Evolutionary conservation across 2,797 vertebrate species (phyloP).

Genomic region (Anniella stebbinsi): DNA sequence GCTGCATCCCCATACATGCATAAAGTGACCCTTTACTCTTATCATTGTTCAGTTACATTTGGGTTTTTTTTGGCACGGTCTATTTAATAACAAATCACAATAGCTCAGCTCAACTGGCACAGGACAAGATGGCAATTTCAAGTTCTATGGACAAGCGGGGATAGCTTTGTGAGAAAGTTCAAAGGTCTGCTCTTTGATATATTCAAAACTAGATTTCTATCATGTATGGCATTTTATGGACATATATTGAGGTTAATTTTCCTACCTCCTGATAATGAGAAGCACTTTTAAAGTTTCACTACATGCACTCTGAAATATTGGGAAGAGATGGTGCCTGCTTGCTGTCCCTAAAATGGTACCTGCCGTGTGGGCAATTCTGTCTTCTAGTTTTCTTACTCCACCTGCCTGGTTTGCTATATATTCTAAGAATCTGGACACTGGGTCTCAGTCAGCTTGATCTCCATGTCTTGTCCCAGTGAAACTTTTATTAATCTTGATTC

Average conservation of each 20-base stretch:
- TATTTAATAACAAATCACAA: neutral
- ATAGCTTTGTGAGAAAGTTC: neutral
- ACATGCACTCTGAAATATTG: neutral
- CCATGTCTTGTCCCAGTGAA: neutral
- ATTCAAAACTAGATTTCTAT: neutral
- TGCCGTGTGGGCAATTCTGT: neutral
- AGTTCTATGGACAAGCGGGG: neutral
- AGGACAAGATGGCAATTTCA: neutral
- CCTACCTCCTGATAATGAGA: neutral
- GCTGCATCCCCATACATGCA: neutral
- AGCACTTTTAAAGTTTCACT: neutral
- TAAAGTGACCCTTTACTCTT: neutral
- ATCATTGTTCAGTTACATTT: neutral
- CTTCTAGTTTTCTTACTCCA: neutral
- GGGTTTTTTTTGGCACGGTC: neutral
- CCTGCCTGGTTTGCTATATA: neutral
- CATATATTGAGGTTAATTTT: neutral
- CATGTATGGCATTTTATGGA: neutral
- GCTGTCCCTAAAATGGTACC: neutral
- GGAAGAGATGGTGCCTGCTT: too few species aligned
- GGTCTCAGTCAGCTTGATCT: neutral
- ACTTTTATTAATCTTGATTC: neutral
- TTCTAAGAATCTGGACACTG: neutral
- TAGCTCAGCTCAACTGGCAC: neutral
- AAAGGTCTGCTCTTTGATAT: neutral